Evolutionary conservation across 2,888 invertebrate genomes (phyloP).

Genomic region (Criorhina ranunculi): DNA sequence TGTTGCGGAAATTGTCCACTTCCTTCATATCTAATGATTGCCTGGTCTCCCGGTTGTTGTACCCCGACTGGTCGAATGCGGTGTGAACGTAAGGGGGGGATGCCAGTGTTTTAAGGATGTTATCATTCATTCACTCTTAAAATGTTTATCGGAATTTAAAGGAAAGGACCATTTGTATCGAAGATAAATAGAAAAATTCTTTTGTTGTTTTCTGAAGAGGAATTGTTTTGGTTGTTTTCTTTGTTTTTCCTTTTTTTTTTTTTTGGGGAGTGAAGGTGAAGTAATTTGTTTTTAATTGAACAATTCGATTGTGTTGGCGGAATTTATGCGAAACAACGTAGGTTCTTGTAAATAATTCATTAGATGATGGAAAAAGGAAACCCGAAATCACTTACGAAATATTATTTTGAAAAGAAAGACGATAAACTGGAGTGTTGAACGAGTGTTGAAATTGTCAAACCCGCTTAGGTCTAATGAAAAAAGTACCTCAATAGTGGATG

Average conservation of each 20-base stretch:
- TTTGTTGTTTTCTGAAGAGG: not conserved
- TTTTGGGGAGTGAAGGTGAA: conserved; percentile 3
- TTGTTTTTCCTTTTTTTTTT: not conserved
- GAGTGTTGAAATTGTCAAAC: no score
- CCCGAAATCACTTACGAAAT: no score
- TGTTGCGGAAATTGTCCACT: conserved; percentile 63
- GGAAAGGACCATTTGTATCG: not conserved
- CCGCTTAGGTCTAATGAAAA: no score
- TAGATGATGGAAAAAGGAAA: not conserved
- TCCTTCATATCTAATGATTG: conserved; percentile 32
- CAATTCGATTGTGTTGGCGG: conserved; percentile 3
- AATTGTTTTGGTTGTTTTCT: conserved; percentile 20
- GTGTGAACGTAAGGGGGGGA: not conserved
- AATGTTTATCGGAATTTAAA: conserved; percentile 34
- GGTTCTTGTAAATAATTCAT: conserved; percentile 8
- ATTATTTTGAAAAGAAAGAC: no score
- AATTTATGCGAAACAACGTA: conserved; percentile 1
- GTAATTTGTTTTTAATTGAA: conserved; percentile 44
- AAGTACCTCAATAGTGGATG: no score
- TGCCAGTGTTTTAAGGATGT: conserved; percentile 9
- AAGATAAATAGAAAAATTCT: conserved; percentile 37
- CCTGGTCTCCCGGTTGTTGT: conserved; percentile 12
- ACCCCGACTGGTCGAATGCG: conserved; percentile 17
- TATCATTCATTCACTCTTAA: conserved; percentile 36
- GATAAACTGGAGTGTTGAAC: no score